Evolutionary conservation across 1,140 invertebrate species (phyloP), one percentile per base, ranked within the genome.

Genomic region (Ceratitis capitata): DNA sequence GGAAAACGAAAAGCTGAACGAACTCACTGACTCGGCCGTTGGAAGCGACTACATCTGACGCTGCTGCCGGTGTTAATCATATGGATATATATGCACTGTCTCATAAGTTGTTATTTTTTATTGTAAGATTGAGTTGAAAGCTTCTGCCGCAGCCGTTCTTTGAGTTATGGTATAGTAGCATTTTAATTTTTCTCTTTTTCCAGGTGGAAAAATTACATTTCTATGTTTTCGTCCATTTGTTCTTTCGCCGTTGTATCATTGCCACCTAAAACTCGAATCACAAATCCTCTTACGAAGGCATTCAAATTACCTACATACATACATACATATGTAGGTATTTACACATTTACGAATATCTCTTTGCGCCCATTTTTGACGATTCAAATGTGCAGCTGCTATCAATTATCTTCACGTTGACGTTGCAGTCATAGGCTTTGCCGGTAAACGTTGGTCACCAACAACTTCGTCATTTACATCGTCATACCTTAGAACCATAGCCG

Each of bases 191-290:
- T 19, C 69, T 19, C 69, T 12, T 23, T 78, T 84, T 84, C 56
- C 83, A 64, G 83, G 56, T 56, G 56, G 51, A 84, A 84, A 69
- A 58, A 84, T 84, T n/a, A 56, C 23, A 56, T 56, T 78, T 32
- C n/a, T 42, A 14, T n/a, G n/a, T 2, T 29, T 78, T 12, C 23
- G 26, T 10, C 45, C 16, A 6, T 49, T 26, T 29, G 47, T 19
- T 19, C 16, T 1, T 78, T 78, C n/a, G 58, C 23, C 19, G 2
- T 19, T n/a, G n/a, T n/a, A 19, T n/a, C 19, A 23, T n/a, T 23
- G 51, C 19, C 51, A 23, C 51, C 23, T n/a, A 56, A 56, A 9
- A 6, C 19, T n/a, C n/a, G 51, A 53, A 16, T n/a, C n/a, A n/a
- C n/a, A n/a, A n/a, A n/a, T n/a, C n/a, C n/a, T n/a, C n/a, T n/a